Evolutionary conservation across 2,888 invertebrate genomes (phyloP).

Genomic region (Sphaerophoria taeniata): DNA sequence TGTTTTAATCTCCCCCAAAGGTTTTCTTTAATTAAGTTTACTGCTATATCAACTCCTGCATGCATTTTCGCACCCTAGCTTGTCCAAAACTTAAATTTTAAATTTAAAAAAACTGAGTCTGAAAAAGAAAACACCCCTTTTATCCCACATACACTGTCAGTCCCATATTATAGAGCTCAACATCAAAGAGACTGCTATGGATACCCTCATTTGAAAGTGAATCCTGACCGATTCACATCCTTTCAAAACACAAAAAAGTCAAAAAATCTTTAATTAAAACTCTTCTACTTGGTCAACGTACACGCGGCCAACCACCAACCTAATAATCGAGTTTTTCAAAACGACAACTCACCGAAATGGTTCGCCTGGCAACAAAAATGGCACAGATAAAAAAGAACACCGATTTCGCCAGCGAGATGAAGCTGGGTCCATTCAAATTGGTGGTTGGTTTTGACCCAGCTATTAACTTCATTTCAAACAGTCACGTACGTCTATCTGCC

Average conservation of each 20-base stretch:
- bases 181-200: conserved; percentile 6
- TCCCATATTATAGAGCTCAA: not conserved
- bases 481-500: conserved; percentile 43
- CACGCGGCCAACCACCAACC: conserved; percentile 35
- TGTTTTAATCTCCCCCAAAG: too few relatives aligned
- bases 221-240: not conserved
- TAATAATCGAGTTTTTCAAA: conserved; percentile 52
- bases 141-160: too few relatives aligned
- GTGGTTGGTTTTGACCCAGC: conserved; percentile 62
- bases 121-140: too few relatives aligned
- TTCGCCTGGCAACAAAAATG: conserved; percentile 28
- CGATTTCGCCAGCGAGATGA: not conserved
- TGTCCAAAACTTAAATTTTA: too few relatives aligned
- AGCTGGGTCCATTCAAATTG: conserved; percentile 22
- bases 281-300: conserved; percentile 33
- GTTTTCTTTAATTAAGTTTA: too few relatives aligned
- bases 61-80: too few relatives aligned
- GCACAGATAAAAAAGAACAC: conserved; percentile 24
- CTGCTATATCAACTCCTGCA: too few relatives aligned
- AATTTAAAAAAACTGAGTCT: too few relatives aligned
- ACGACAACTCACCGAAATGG: not conserved
- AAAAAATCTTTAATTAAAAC: conserved; percentile 51
- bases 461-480: conserved; percentile 64
- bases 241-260: not conserved
- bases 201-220: not conserved